These are phyloP conservation scores for Anguilla obscura DNA, from an alignment of 2,797 vertebrate species.

Conservation along the genomic window DNA sequence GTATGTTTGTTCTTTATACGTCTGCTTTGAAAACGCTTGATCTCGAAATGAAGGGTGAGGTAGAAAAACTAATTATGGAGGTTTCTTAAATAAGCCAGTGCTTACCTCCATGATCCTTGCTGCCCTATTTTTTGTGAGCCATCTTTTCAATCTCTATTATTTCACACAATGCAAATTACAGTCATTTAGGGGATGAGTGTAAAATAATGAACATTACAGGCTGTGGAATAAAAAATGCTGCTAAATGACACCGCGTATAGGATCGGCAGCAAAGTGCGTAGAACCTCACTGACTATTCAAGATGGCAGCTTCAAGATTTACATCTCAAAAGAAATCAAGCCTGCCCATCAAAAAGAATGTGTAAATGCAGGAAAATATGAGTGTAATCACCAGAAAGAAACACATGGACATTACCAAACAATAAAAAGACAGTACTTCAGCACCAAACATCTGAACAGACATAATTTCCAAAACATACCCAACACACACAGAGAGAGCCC, in stretches of 20 bases:
- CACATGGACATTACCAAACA: neutral
- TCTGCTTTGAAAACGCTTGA: neutral
- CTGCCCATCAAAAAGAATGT: neutral
- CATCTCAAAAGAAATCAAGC: neutral
- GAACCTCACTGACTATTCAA: neutral
- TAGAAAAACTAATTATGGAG: neutral
- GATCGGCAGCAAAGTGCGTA: neutral
- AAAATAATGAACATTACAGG: neutral
- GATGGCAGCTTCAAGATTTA: neutral
- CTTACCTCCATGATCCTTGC: neutral
- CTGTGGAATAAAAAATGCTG: neutral
- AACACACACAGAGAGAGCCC: neutral
- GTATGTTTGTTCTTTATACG: neutral
- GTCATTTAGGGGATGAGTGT: neutral
- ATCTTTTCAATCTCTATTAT: neutral
- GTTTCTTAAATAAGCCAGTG: neutral
- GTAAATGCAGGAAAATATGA: neutral
- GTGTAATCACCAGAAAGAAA: neutral
- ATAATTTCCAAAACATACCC: neutral
- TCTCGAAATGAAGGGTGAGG: neutral
- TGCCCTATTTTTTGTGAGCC: neutral
- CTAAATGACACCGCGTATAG: neutral
- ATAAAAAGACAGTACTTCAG: neutral
- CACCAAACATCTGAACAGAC: neutral
- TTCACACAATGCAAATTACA: neutral